Percentiles rank a stretch among this genome's conserved stretches.
phyloP scores from a whole-genome alignment of 2,113 vertebrate species.

The Rhea americana region DNA sequence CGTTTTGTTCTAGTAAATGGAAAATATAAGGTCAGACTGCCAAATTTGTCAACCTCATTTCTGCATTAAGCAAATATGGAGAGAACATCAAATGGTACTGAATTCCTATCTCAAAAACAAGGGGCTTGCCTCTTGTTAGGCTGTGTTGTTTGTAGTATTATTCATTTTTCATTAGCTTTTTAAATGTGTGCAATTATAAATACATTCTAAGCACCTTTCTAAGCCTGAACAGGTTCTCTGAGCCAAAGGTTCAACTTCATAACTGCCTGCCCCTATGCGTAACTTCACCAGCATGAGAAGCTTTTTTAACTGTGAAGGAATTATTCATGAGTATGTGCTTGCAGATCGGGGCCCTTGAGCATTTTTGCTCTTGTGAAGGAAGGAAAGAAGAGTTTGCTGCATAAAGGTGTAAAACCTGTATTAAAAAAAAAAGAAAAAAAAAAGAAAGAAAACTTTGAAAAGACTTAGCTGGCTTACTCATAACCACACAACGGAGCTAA shows the following conservation, averaged over 20 bases:
- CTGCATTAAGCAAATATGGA: background rate
- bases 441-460: background rate
- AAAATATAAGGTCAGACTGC: conserved; percentile 9
- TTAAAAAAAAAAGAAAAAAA: background rate
- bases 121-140: background rate
- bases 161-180: background rate
- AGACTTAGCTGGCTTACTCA: background rate
- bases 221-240: background rate
- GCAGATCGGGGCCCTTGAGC: background rate
- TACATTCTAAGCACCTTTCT: background rate
- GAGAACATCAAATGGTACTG: background rate
- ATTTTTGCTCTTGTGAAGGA: background rate
- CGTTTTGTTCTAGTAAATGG: conserved; percentile 10
- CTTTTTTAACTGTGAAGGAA: background rate
- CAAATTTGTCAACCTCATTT: background rate
- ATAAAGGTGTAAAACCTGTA: background rate
- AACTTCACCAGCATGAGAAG: background rate
- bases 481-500: background rate
- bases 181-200: background rate
- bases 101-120: background rate
- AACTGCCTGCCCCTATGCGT: background rate
- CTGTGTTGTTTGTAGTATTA: background rate
- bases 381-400: background rate
- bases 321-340: background rate
- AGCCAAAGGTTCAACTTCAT: background rate